A percentile compares a stretch with the other conserved stretches of the same genome.
These are phyloP conservation scores for Xylota sylvarum DNA, from an alignment of 2,888 invertebrate genomes.

Conservation along the genomic window DNA sequence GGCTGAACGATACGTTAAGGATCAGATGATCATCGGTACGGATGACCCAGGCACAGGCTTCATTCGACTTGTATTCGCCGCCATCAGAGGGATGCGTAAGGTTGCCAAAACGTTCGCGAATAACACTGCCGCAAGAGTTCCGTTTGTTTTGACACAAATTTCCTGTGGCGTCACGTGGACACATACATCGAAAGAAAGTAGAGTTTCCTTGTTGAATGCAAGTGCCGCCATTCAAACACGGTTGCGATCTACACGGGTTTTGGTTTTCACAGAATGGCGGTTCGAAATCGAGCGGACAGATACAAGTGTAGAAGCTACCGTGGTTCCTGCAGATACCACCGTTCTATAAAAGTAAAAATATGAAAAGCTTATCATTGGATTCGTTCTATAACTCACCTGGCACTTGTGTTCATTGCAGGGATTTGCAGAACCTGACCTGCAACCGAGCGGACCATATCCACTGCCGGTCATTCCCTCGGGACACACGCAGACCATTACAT, in stretches of 20 bases:
- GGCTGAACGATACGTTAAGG: constrained; percentile 91
- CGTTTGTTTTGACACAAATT: constrained; percentile 87
- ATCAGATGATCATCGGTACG: constrained; percentile 88
- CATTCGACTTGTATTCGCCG: constrained; percentile 86
- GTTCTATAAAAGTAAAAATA: constrained; percentile 85
- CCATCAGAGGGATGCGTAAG: constrained; percentile 87
- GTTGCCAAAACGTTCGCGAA: constrained; percentile 86
- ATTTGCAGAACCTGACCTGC: constrained; percentile 84
- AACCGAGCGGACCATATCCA: constrained; percentile 93
- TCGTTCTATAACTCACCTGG: constrained; percentile 79
- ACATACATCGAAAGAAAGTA: constrained; percentile 87
- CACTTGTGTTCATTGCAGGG: constrained; percentile 87
- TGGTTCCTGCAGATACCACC: constrained; percentile 84
- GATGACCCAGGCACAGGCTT: constrained; percentile 93
- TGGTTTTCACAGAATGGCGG: constrained; percentile 87
- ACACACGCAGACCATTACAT: constrained; percentile 90
- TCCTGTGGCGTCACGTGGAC: constrained; percentile 89
- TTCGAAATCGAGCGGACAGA: constrained; percentile 81
- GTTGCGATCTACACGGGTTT: constrained; percentile 89
- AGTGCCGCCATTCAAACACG: constrained; percentile 93
- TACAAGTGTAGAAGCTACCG: constrained; percentile 80
- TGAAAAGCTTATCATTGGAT: background rate
- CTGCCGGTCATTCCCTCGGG: constrained; percentile 92
- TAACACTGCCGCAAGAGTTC: constrained; percentile 87
- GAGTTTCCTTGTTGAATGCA: constrained; percentile 85